These are phyloP conservation scores for Toxotes jaculatrix DNA, from an alignment of 2,113 vertebrate genomes.

Conservation along the genomic window DNA sequence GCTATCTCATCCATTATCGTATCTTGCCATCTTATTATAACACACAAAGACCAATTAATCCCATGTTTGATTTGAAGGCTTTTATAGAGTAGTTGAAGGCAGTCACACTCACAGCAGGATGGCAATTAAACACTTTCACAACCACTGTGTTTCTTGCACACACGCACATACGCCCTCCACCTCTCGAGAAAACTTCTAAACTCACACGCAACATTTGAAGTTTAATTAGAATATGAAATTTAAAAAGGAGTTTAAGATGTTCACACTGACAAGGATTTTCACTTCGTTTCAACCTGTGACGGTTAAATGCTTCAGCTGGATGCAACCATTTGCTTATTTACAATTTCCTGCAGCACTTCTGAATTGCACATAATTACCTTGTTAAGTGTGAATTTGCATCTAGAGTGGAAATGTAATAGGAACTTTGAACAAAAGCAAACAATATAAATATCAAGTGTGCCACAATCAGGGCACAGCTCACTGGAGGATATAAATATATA, in stretches of 20 bases:
- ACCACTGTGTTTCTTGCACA: background rate
- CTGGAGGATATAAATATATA: conserved; percentile 8
- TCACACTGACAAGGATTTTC: background rate
- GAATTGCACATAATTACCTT: conserved; percentile 18
- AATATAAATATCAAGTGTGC: conserved; percentile 4
- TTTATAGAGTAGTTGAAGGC: background rate
- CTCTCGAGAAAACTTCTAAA: background rate
- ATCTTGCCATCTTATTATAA: background rate
- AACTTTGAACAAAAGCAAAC: conserved; percentile 28
- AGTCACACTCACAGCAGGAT: background rate
- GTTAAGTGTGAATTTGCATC: conserved; percentile 25
- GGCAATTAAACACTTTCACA: conserved; percentile 10
- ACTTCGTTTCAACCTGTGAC: background rate
- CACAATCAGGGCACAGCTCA: background rate
- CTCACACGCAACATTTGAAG: background rate
- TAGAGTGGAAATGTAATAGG: conserved; percentile 7
- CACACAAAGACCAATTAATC: background rate
- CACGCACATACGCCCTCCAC: background rate
- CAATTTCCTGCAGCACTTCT: background rate
- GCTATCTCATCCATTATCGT: background rate
- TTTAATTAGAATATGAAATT: background rate
- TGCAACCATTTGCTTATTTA: conserved; percentile 14
- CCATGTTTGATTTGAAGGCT: conserved; percentile 15
- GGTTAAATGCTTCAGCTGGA: background rate
- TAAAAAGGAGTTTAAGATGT: background rate